Percentiles rank a stretch among this genome's conserved stretches.
These are phyloP conservation scores for Hyla sarda DNA, from an alignment of 2,113 vertebrate genomes.

Conservation along the genomic window DNA sequence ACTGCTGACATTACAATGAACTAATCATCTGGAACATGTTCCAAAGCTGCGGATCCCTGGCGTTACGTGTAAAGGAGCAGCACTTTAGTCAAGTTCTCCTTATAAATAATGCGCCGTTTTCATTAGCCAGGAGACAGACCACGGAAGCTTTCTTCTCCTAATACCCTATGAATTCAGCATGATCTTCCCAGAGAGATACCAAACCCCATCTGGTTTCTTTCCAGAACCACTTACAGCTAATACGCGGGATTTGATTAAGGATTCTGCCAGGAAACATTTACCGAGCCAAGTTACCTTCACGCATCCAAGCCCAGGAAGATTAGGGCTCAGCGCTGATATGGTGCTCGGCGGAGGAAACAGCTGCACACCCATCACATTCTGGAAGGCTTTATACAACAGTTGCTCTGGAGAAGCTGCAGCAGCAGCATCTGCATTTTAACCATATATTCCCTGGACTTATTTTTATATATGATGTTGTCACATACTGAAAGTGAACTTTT, in stretches of 20 bases:
- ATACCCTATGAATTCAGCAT: not conserved
- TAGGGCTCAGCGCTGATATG: slow-evolving; percentile 5
- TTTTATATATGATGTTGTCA: no score
- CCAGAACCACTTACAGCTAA: slow-evolving; percentile 21
- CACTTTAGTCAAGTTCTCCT: not conserved
- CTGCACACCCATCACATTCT: slow-evolving; percentile 6
- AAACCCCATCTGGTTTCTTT: slow-evolving; percentile 22
- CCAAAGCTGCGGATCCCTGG: not conserved
- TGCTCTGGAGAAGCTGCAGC: not conserved
- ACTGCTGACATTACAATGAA: not conserved
- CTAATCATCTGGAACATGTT: not conserved
- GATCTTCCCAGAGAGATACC: not conserved
- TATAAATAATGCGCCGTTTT: not conserved
- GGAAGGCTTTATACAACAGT: slow-evolving; percentile 15
- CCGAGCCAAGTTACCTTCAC: slow-evolving; percentile 23
- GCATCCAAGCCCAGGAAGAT: slow-evolving; percentile 43
- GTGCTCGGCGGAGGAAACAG: slow-evolving; percentile 16
- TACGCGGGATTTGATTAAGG: slow-evolving; percentile 9
- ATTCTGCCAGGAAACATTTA: slow-evolving; percentile 35
- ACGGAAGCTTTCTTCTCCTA: slow-evolving; percentile 3
- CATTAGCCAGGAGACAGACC: not conserved
- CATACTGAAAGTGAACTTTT: no score
- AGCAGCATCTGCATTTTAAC: not conserved
- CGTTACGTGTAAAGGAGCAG: not conserved
- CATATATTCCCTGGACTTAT: not conserved